These are phyloP conservation scores for Megaustenia siamemsis DNA, from an alignment of 2,888 invertebrate species.

Conservation along the genomic window DNA sequence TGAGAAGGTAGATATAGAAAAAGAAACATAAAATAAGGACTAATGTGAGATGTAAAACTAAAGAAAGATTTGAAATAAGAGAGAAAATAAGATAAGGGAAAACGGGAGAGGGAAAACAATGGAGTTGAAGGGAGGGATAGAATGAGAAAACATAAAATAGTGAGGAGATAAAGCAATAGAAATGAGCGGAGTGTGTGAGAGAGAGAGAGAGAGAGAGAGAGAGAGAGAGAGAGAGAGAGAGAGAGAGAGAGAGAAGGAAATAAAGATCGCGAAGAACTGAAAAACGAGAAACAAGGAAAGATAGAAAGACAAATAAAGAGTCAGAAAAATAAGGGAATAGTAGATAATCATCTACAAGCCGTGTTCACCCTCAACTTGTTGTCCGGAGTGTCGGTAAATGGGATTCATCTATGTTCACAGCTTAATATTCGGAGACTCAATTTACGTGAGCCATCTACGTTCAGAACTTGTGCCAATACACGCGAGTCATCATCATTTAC, in stretches of 20 bases:
- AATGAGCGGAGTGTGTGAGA: constrained; percentile 20
- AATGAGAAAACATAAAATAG: too few species aligned
- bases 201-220: constrained; percentile 7
- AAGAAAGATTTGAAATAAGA: background rate
- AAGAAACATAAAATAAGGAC: background rate
- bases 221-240: constrained; percentile 5
- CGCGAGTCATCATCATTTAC: too few species aligned
- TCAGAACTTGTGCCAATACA: too few species aligned
- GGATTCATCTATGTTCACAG: too few species aligned
- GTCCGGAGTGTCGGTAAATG: too few species aligned
- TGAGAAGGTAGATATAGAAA: too few species aligned
- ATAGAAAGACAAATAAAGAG: constrained; percentile 25
- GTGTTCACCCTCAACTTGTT: too few species aligned
- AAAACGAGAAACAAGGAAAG: constrained; percentile 11
- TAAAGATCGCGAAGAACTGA: background rate
- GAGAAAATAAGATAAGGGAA: background rate
- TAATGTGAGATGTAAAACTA: background rate
- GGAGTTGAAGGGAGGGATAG: constrained; percentile 24
- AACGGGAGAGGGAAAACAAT: constrained; percentile 18
- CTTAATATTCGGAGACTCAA: too few species aligned
- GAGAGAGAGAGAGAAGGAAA: background rate
- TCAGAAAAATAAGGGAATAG: constrained; percentile 5
- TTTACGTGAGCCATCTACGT: too few species aligned
- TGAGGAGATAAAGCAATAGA: constrained; percentile 37
- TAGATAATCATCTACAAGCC: too few species aligned